These are phyloP conservation scores for Pocota personata DNA, from an alignment of 2,888 invertebrate species.

Conservation along the genomic window DNA sequence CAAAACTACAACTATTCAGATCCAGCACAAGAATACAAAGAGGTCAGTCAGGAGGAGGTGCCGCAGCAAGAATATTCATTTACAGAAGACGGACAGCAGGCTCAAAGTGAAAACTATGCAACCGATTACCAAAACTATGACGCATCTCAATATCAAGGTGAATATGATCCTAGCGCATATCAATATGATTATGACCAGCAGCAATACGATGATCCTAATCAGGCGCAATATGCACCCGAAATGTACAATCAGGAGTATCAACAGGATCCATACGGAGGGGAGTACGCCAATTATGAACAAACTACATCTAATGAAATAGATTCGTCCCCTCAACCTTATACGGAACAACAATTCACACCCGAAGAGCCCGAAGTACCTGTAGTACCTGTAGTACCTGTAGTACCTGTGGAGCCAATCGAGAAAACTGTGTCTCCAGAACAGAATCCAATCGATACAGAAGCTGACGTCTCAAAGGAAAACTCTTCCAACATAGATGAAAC, in stretches of 20 bases:
- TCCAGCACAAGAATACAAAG: constrained; percentile 66
- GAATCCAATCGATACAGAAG: constrained; percentile 42
- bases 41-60: constrained; percentile 23
- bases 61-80: constrained; percentile 26
- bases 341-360: constrained; percentile 58
- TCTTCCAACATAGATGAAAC: constrained; percentile 1
- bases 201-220: constrained; percentile 78
- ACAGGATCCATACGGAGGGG: constrained; percentile 53
- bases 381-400: constrained; percentile 27
- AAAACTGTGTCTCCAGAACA: constrained; percentile 9
- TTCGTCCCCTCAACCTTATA: constrained; percentile 9
- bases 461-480: background rate
- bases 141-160: constrained; percentile 77
- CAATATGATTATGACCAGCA: constrained; percentile 81
- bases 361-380: constrained; percentile 24
- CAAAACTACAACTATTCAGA: constrained; percentile 28
- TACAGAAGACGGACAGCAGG: constrained; percentile 20
- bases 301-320: constrained; percentile 1
- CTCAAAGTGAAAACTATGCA: constrained; percentile 77
- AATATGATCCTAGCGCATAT: constrained; percentile 80
- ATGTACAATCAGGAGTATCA: constrained; percentile 74
- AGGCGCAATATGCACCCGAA: constrained; percentile 72
- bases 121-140: constrained; percentile 80
- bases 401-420: constrained; percentile 19
- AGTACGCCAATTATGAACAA: constrained; percentile 57